Percentiles rank a stretch among this genome's conserved stretches.
phyloP scores from a whole-genome alignment of 1,140 invertebrate genomes.

The Thaumetopoea pityocampa region DNA sequence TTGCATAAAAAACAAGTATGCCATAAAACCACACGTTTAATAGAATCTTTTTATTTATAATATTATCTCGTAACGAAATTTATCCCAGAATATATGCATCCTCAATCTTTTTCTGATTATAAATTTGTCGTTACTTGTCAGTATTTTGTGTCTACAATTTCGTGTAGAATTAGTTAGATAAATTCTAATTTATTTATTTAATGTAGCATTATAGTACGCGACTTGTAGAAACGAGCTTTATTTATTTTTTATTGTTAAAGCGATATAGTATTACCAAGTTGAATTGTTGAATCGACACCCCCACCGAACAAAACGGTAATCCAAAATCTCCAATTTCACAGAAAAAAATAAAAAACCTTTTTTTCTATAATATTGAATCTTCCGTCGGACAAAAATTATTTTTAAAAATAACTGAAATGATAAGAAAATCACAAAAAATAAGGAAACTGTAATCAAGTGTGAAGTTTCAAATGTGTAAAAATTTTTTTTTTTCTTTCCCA shows the following conservation, averaged over 20 bases:
- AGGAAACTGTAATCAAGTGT: no score
- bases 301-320: no score
- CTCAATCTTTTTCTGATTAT: no score
- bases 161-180: constrained; percentile 65
- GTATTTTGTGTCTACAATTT: constrained; percentile 62
- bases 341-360: no score
- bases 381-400: no score
- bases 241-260: constrained; percentile 51
- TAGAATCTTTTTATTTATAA: constrained; percentile 9
- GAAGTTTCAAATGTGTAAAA: no score
- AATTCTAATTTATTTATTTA: constrained; percentile 70
- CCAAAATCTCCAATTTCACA: no score
- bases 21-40: constrained; percentile 14
- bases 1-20: constrained; percentile 11
- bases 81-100: constrained; percentile 20
- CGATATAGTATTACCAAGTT: constrained; percentile 38
- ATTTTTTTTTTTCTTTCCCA: no score
- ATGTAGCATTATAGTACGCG: constrained; percentile 46
- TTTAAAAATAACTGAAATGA: no score
- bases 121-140: constrained; percentile 56
- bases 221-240: constrained; percentile 40
- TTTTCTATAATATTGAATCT: no score
- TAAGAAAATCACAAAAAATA: no score
- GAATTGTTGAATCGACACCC: no score
- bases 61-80: constrained; percentile 31